Conservation (phyloP, 1,140 invertebrate genomes). For the Ostrea denselamellosa region DNA sequence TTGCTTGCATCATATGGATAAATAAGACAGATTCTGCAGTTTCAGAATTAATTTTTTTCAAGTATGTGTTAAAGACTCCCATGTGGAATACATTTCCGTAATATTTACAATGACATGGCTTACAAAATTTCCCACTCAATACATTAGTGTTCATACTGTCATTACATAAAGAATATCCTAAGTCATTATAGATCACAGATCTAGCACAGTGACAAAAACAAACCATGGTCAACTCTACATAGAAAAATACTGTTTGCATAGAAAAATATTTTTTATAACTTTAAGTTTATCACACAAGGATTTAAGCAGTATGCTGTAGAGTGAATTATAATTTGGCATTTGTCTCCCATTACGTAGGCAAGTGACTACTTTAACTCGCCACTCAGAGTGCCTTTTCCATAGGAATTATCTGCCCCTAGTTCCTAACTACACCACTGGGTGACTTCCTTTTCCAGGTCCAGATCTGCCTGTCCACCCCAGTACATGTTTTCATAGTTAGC, state of each 20-base stretch:
- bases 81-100: neutral
- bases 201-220: neutral
- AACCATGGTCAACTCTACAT: neutral
- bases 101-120: neutral
- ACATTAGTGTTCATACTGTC: too few relatives aligned
- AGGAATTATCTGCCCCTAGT: slow-evolving; percentile 35
- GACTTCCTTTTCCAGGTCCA: slow-evolving; percentile 95
- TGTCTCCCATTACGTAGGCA: neutral
- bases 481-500: slow-evolving; percentile 89
- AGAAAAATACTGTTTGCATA: slow-evolving; percentile 29
- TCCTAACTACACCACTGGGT: slow-evolving; percentile 48
- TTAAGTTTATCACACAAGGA: slow-evolving; percentile 22
- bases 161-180: neutral
- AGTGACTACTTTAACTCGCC: neutral
- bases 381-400: neutral
- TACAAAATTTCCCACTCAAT: too few relatives aligned
- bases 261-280: slow-evolving; percentile 22
- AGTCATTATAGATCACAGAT: neutral
- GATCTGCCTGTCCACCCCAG: slow-evolving; percentile 87
- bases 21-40: too few relatives aligned
- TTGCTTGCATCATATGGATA: neutral
- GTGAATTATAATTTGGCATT: neutral
- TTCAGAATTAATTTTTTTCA: neutral
- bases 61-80: neutral
- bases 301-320: slow-evolving; percentile 17